These are phyloP conservation scores for Thaleichthys pacificus DNA, from an alignment of 2,797 vertebrate genomes.

Conservation along the genomic window DNA sequence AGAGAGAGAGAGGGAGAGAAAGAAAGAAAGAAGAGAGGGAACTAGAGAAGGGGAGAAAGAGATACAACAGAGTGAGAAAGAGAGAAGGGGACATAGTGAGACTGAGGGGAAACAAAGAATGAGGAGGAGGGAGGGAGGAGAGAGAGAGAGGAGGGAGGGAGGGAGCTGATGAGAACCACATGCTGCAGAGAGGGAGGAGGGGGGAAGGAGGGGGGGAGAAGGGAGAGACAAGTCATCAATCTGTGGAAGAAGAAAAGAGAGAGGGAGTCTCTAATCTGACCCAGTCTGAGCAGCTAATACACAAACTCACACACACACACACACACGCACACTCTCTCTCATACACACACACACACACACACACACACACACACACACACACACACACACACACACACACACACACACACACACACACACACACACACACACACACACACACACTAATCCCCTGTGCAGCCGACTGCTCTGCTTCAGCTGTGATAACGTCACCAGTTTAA, in stretches of 20 bases:
- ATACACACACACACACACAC: background rate
- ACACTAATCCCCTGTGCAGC: background rate
- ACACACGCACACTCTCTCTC: too few species aligned
- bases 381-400: background rate
- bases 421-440: too few species aligned
- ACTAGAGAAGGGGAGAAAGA: slow-evolving; percentile 36
- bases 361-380: background rate
- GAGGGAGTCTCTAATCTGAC: slow-evolving; percentile 17
- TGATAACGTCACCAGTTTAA: background rate
- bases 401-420: too few species aligned
- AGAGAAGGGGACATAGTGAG: background rate
- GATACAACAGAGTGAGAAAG: slow-evolving; percentile 55
- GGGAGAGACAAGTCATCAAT: slow-evolving; percentile 18
- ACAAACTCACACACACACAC: too few species aligned
- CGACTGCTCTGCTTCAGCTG: background rate
- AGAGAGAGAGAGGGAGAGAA: background rate
- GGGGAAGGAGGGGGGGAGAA: background rate
- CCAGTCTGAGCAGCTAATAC: slow-evolving; percentile 3
- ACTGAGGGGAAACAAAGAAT: background rate
- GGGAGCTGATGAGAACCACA: background rate
- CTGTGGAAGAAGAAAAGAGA: slow-evolving; percentile 30
- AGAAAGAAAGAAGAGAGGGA: background rate
- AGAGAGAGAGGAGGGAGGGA: background rate
- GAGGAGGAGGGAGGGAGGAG: background rate
- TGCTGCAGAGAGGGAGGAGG: background rate